These are phyloP conservation scores for Protophormia terraenovae DNA, from an alignment of 2,888 invertebrate species.

Conservation along the genomic window DNA sequence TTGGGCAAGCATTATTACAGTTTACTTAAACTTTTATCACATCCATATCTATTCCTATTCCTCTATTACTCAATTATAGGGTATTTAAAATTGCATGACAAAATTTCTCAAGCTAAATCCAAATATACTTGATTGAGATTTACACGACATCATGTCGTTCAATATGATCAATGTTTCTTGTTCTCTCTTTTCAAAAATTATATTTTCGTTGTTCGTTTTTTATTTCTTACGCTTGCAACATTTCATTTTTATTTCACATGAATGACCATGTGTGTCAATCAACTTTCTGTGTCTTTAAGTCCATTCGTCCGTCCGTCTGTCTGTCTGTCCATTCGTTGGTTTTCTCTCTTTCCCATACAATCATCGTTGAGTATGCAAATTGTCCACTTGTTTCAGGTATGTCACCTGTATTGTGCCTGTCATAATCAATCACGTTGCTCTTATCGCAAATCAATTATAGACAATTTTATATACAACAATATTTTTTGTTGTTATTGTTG, in stretches of 20 bases:
- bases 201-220: not conserved
- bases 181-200: not conserved
- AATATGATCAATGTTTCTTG: conserved; percentile 32
- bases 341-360: not conserved
- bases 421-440: conserved; percentile 70
- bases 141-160: conserved; percentile 57
- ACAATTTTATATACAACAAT: conserved; percentile 41
- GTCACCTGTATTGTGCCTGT: conserved; percentile 68
- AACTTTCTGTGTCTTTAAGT: conserved; percentile 47
- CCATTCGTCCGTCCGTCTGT: not conserved
- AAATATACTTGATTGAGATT: conserved; percentile 28
- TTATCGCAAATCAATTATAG: conserved; percentile 70
- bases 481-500: not conserved
- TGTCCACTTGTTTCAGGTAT: conserved; percentile 59
- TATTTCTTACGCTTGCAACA: conserved; percentile 52
- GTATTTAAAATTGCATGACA: not conserved
- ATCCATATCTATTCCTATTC: too few relatives aligned
- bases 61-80: not conserved
- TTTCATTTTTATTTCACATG: conserved; percentile 66
- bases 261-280: conserved; percentile 68
- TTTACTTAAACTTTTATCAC: too few relatives aligned
- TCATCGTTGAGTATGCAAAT: conserved; percentile 19
- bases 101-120: not conserved
- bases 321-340: too few relatives aligned
- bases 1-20: too few relatives aligned